Percentiles rank a stretch among this genome's conserved stretches.
Evolutionary conservation across 1,140 invertebrate species (phyloP).

Genomic region (Chironomus tepperi): DNA sequence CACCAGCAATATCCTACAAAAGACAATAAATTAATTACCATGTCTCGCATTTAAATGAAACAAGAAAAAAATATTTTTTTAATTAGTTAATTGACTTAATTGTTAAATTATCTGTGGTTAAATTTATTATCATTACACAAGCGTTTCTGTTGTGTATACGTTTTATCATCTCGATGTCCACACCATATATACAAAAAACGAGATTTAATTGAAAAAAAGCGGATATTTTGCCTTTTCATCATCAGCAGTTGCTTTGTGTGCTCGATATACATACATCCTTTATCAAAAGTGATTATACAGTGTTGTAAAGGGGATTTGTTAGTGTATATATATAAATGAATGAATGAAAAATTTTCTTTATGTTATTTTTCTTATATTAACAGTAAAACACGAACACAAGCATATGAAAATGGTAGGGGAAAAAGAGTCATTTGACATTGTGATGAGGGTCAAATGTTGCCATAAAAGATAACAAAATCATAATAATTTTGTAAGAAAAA

Average conservation of each 20-base stretch:
- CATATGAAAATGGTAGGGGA: background rate
- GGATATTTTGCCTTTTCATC: background rate
- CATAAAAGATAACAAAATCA: slow-evolving; percentile 23
- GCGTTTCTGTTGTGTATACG: background rate
- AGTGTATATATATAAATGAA: background rate
- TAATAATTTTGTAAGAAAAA: slow-evolving; percentile 16
- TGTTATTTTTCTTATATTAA: background rate
- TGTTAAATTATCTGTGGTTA: slow-evolving; percentile 9
- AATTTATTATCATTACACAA: background rate
- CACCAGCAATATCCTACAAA: too few relatives aligned
- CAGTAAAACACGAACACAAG: background rate
- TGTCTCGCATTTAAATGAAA: background rate
- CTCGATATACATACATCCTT: background rate
- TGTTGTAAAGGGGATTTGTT: background rate
- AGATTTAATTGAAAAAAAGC: background rate
- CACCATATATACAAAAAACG: background rate
- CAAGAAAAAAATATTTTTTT: background rate
- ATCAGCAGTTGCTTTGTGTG: too few relatives aligned
- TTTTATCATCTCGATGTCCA: background rate
- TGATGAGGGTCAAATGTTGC: slow-evolving; percentile 22
- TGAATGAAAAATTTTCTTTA: background rate
- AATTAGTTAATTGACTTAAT: background rate
- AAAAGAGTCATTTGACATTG: slow-evolving; percentile 17
- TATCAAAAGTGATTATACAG: slow-evolving; percentile 10
- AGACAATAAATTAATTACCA: too few relatives aligned